phyloP scores from a whole-genome alignment of 2,113 vertebrate genomes.

The Takifugu flavidus region DNA sequence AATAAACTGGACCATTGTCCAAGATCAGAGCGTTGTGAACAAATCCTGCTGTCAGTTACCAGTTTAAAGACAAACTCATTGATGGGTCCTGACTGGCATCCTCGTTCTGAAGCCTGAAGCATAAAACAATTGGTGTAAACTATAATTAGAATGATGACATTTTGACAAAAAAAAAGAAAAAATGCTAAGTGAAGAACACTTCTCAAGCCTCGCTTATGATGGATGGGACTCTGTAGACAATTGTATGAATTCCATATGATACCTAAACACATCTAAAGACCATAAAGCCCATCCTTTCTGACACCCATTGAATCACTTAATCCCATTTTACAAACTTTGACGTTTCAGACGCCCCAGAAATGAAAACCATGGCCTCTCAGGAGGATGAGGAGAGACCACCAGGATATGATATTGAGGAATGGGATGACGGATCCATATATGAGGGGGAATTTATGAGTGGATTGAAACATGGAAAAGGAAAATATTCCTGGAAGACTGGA shows the following conservation, averaged over 20 bases:
- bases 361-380: not conserved
- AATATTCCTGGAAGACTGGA: slow-evolving; percentile 80
- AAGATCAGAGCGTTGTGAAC: too few species aligned
- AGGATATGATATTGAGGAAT: slow-evolving; percentile 57
- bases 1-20: too few species aligned
- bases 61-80: not conserved
- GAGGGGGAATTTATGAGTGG: slow-evolving; percentile 73
- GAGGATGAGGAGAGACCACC: not conserved
- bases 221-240: not conserved
- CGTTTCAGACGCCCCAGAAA: not conserved
- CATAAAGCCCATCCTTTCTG: not conserved
- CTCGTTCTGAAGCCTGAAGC: too few species aligned
- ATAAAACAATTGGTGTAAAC: too few species aligned
- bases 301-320: not conserved
- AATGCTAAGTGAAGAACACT: too few species aligned
- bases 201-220: too few species aligned
- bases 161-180: too few species aligned
- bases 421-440: slow-evolving; percentile 79
- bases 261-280: too few species aligned
- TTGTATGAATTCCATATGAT: not conserved
- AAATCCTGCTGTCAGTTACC: not conserved
- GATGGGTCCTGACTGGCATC: too few species aligned
- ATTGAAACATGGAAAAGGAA: slow-evolving; percentile 79
- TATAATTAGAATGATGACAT: too few species aligned
- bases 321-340: too few species aligned